Percentiles rank a stretch among this genome's conserved stretches.
These are phyloP conservation scores for Pycnomerus fuliginosus DNA, from an alignment of 2,888 invertebrate genomes.

Conservation along the genomic window DNA sequence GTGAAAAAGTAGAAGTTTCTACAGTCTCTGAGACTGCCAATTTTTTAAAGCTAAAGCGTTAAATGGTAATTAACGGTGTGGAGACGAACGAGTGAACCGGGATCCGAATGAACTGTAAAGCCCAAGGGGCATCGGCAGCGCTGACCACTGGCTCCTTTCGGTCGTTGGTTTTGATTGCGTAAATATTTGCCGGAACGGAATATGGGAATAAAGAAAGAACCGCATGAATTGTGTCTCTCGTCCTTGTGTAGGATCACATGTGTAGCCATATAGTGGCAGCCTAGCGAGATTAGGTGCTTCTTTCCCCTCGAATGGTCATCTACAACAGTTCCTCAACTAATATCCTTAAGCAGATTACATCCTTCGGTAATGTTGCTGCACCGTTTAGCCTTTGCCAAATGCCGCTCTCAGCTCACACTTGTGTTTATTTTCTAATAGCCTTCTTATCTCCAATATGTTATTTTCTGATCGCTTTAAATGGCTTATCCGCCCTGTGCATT, in stretches of 20 bases:
- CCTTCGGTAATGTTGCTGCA: conserved; percentile 39
- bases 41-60: too few species aligned
- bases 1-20: too few species aligned
- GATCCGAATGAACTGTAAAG: too few species aligned
- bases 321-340: conserved; percentile 48
- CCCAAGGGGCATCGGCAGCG: conserved; percentile 18
- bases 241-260: conserved; percentile 14
- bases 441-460: conserved; percentile 35
- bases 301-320: conserved; percentile 49
- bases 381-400: conserved; percentile 35
- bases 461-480: conserved; percentile 48
- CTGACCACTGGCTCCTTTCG: conserved; percentile 21
- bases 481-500: conserved; percentile 46
- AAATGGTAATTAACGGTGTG: too few species aligned
- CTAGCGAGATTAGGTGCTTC: conserved; percentile 44
- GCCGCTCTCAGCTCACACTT: conserved; percentile 29
- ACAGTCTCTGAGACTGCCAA: too few species aligned
- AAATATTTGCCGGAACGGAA: conserved; percentile 22
- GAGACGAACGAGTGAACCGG: too few species aligned
- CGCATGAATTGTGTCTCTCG: conserved; percentile 19
- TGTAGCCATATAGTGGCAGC: conserved; percentile 4
- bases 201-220: conserved; percentile 21
- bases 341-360: conserved; percentile 53
- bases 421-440: conserved; percentile 38
- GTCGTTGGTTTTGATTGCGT: conserved; percentile 24